Base-by-base conservation (phyloP, 1,140 invertebrate genomes). In the Callitettix versicolor region DNA sequence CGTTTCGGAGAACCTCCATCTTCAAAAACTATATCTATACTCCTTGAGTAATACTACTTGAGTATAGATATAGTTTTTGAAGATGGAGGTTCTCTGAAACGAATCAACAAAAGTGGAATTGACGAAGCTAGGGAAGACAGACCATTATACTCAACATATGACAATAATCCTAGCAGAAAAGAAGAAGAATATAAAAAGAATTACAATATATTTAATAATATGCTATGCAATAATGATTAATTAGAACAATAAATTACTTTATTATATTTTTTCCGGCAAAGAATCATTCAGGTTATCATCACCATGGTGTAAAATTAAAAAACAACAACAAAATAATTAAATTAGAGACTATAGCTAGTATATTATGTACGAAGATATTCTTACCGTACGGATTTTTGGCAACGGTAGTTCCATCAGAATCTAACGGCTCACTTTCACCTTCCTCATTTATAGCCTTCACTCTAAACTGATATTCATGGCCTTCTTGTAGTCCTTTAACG, bases 371-470 rank as follows among this genome's bases (percentile, higher is more conserved):
- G 36, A 43, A 44, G 0, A 51, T 24, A 43, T 38, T 56, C 67
- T 74, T 68, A 89, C 86, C 90, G 68, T 85, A 98, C 64, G 94
- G 93, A 79, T 97, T 96, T 73, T 97, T 98, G 34, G 94, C 93
- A 18, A 84, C 66, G 38, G 85, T 90, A 0, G 84, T 73, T 65
- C 83, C 80, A 38, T 91, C 91, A 12, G 94, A 92, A 63, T 89
- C 86, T 44, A 98, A 68, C 18, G 94, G 92, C 64, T 98, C 95
- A 20, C 93, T 95, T 73, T 95, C 92, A 3, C 96, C 97, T 74
- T 98, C 93, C 48, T 94, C 90, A 66, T 99, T 99, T 42, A 98
- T 80, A n/a, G 96, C 95, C 67, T 89, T 95, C 0, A 99, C 94
- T 60, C 95, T 79, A 76, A 98, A 98, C 69, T 95, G 84, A 71